Conservation (phyloP, 2,888 invertebrate species). For the Drosophila eohydei region DNA sequence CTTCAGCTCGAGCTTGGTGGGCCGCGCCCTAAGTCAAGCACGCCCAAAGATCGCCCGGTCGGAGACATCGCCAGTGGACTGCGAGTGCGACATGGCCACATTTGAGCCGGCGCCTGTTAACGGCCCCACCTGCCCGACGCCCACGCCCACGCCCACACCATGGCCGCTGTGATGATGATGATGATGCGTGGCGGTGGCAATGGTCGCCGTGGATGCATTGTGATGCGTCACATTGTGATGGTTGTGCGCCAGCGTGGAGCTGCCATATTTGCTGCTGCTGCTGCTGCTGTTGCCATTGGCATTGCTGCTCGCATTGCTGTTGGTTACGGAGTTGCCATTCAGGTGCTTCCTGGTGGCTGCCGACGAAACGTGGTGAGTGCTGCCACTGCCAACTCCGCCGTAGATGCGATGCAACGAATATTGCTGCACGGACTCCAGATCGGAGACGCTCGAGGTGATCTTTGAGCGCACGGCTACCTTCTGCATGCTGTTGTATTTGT, state of each 20-base stretch:
- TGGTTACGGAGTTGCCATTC: constrained; percentile 53
- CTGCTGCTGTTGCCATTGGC: not conserved
- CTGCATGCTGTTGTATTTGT: constrained; percentile 84
- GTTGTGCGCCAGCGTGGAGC: constrained; percentile 73
- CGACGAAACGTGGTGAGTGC: constrained; percentile 75
- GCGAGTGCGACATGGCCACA: constrained; percentile 86
- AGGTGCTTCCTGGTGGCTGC: constrained; percentile 83
- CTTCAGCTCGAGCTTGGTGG: constrained; percentile 84
- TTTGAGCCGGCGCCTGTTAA: constrained; percentile 43
- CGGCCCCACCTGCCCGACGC: constrained; percentile 20
- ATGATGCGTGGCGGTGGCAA: constrained; percentile 81
- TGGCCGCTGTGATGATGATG: constrained; percentile 66
- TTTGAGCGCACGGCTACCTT: constrained; percentile 84
- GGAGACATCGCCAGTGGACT: constrained; percentile 88
- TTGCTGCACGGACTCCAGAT: constrained; percentile 84
- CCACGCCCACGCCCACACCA: constrained; percentile 20
- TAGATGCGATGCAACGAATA: constrained; percentile 85
- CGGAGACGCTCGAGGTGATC: constrained; percentile 84
- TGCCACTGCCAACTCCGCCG: constrained; percentile 77
- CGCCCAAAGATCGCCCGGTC: constrained; percentile 87
- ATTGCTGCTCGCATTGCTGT: constrained; percentile 25
- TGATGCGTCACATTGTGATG: constrained; percentile 81
- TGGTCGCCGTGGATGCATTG: constrained; percentile 74
- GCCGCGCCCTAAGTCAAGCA: constrained; percentile 86
- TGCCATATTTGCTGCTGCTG: constrained; percentile 80